Conservation (phyloP, 2,797 vertebrate species). For the Neomorphus geoffroyi region DNA sequence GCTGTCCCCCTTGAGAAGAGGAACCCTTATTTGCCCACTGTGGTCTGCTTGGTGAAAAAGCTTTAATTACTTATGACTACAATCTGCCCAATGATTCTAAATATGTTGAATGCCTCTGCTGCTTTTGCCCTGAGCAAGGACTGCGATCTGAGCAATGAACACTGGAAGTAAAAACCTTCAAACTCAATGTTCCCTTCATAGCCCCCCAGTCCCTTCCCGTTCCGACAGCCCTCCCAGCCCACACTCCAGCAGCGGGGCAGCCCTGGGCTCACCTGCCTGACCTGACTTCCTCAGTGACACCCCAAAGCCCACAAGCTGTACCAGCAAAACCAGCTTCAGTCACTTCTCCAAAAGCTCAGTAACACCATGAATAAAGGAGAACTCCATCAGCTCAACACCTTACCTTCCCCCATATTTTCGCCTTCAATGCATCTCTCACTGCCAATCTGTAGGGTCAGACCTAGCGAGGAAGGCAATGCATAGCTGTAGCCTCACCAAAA, state of each 20-base stretch:
- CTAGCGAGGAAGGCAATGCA: neutral
- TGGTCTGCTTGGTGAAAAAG: neutral
- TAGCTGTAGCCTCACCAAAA: neutral
- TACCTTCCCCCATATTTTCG: neutral
- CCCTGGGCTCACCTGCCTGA: neutral
- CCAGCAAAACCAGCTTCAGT: neutral
- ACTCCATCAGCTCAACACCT: neutral
- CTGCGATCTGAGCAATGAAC: neutral
- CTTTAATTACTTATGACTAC: neutral
- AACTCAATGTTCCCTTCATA: neutral
- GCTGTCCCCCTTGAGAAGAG: neutral
- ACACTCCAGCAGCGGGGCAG: neutral
- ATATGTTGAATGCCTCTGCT: neutral
- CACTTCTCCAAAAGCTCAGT: neutral
- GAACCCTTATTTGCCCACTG: neutral
- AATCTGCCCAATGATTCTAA: neutral
- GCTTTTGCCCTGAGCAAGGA: neutral
- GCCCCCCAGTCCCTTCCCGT: neutral
- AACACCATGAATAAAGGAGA: neutral
- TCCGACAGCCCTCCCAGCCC: neutral
- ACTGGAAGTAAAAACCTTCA: neutral
- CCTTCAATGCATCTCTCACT: neutral
- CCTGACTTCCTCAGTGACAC: neutral
- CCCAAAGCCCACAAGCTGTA: neutral
- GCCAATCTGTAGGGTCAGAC: neutral